phyloP scores from a whole-genome alignment of 1,140 invertebrate species.

The Saccostrea echinata region DNA sequence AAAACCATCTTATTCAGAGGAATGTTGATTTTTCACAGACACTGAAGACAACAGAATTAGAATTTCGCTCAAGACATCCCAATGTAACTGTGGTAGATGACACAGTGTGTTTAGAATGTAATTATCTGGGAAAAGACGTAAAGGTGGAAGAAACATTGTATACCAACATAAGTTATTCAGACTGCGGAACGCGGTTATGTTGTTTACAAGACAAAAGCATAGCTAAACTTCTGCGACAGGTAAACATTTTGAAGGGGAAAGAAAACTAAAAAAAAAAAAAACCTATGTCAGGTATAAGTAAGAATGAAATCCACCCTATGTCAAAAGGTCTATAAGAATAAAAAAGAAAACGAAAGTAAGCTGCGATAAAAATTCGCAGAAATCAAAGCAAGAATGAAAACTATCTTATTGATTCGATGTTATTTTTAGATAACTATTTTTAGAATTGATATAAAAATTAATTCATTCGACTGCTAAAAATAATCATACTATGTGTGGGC shows the following conservation, averaged over 20 bases:
- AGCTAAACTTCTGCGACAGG: neutral
- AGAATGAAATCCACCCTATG: no score
- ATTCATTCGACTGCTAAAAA: neutral
- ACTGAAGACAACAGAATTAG: neutral
- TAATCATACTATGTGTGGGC: neutral
- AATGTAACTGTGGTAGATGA: neutral
- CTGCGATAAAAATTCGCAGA: no score
- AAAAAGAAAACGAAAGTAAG: no score
- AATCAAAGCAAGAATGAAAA: no score
- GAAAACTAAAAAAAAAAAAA: no score
- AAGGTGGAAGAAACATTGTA: neutral
- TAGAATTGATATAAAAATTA: no score
- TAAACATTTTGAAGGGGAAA: neutral
- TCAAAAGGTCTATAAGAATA: no score
- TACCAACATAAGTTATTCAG: neutral
- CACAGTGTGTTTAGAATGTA: neutral
- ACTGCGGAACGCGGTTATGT: neutral
- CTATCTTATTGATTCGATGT: no score
- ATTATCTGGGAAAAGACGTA: conserved; percentile 3
- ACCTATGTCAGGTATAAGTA: no score
- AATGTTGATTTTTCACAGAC: neutral
- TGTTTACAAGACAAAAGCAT: neutral
- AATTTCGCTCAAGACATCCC: neutral
- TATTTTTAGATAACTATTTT: no score
- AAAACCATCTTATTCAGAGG: neutral